phyloP scores from a whole-genome alignment of 2,888 invertebrate species.

The Panzeria rudis region DNA sequence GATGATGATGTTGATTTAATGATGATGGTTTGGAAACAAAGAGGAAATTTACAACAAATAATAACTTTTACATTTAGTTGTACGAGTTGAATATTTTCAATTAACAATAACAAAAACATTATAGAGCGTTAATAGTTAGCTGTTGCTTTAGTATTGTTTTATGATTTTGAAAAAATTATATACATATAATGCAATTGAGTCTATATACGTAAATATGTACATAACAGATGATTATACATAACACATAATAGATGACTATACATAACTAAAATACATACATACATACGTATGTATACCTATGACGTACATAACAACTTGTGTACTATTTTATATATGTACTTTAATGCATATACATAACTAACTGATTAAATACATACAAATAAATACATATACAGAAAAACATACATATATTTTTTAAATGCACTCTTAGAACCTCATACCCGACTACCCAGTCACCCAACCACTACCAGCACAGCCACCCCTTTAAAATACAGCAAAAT shows the following conservation, averaged over 20 bases:
- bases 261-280: slow-evolving; percentile 9
- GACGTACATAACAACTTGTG: slow-evolving; percentile 8
- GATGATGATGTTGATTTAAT: slow-evolving; percentile 29
- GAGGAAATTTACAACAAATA: slow-evolving; percentile 40
- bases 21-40: slow-evolving; percentile 28
- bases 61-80: slow-evolving; percentile 42
- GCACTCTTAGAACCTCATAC: slow-evolving; percentile 52
- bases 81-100: slow-evolving; percentile 37
- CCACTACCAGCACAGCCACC: slow-evolving; percentile 7
- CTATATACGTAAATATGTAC: not conserved
- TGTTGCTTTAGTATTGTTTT: slow-evolving; percentile 42
- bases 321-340: slow-evolving; percentile 43
- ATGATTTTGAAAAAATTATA: slow-evolving; percentile 54
- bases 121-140: slow-evolving; percentile 29
- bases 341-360: slow-evolving; percentile 1
- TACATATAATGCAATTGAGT: not conserved
- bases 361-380: slow-evolving; percentile 3
- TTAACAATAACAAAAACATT: slow-evolving; percentile 7
- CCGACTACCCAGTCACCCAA: not conserved
- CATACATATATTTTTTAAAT: slow-evolving; percentile 58
- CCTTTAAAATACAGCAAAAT: slow-evolving; percentile 18
- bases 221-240: not conserved
- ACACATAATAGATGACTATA: not conserved
- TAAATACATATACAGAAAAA: slow-evolving; percentile 28
- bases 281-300: slow-evolving; percentile 9